Evolutionary conservation across 1,140 invertebrate species (phyloP), one percentile per base, ranked within the genome.

Genomic region (Melanaphis sacchari): DNA sequence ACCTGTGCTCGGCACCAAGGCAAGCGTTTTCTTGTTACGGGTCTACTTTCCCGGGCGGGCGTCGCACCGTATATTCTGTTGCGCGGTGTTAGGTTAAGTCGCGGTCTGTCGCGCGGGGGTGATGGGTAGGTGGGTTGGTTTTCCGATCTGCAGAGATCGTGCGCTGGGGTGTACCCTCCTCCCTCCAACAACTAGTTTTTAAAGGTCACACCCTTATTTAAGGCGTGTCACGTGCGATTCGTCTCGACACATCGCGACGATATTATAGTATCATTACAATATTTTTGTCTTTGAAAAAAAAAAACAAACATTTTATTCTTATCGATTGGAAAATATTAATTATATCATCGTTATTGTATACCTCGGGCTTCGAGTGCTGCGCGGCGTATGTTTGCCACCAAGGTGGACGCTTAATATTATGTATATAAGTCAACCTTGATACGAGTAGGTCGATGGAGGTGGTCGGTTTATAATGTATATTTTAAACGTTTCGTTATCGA

Each of bases 1-100:
- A 66, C 91, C 91, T 38, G 91, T 93, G 81, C 76, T 93, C 22
- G 91, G 91, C 38, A 93, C 81, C 36, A 93, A 93, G 91, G 91
- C 91, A 93, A 93, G 91, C 89, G 8, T 90, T 90, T 40, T 26
- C 36, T 66, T 22, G 52, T 90, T 90, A 18, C 43, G 66, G 52
- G 89, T 90, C 54, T n/a, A n/a, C n/a, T 38, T 90, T 49, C 31
- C 59, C 59, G 59, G 31, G 59, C 11, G 59, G 31, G 59, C 59
- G 59, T 15, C 59, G 0, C 59, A 76, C 59, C 59, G 11, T 18
- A 6, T n/a, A 4, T 76, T n/a, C n/a, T 36, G n/a, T 76, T 76
- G 59, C 31, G 59, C 15, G 31, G 31, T 31, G 59, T 66, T n/a
- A 18, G 31, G 59, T 18, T 66, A 4, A n/a, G 31, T 66, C 9